These are phyloP conservation scores for Periparus ater DNA, from an alignment of 2,797 vertebrate genomes.

Conservation along the genomic window DNA sequence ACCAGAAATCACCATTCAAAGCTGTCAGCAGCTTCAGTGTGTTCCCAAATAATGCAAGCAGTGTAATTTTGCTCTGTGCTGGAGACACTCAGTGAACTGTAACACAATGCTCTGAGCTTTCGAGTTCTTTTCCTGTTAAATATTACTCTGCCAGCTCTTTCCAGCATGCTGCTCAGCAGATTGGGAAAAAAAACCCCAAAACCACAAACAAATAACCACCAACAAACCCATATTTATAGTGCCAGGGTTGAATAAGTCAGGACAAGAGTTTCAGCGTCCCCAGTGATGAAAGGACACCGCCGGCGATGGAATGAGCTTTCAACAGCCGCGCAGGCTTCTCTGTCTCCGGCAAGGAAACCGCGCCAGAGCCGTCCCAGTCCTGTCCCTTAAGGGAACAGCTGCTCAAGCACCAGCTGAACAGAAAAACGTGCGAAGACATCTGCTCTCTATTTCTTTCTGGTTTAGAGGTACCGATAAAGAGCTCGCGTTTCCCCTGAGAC, in stretches of 20 bases:
- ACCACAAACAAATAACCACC: background rate
- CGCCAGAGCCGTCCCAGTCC: background rate
- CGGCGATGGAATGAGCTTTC: background rate
- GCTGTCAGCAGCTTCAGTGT: background rate
- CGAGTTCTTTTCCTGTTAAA: background rate
- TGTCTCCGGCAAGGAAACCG: background rate
- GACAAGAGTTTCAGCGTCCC: background rate
- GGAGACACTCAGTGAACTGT: background rate
- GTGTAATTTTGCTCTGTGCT: background rate
- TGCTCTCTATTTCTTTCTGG: background rate
- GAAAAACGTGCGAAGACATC: background rate
- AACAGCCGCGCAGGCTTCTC: background rate
- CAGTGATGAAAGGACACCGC: background rate
- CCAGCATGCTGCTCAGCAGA: background rate
- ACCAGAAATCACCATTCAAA: background rate
- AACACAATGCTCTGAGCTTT: background rate
- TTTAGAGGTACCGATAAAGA: background rate
- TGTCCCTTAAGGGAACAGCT: background rate
- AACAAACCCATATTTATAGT: background rate
- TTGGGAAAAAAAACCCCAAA: no score
- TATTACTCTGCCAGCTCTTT: background rate
- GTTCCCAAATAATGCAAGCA: background rate
- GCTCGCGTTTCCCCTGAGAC: accelerated
- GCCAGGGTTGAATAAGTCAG: background rate
- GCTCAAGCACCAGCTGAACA: background rate